Evolutionary conservation across 2,888 invertebrate species (phyloP).

Genomic region (Pandemis cinnamomeana): DNA sequence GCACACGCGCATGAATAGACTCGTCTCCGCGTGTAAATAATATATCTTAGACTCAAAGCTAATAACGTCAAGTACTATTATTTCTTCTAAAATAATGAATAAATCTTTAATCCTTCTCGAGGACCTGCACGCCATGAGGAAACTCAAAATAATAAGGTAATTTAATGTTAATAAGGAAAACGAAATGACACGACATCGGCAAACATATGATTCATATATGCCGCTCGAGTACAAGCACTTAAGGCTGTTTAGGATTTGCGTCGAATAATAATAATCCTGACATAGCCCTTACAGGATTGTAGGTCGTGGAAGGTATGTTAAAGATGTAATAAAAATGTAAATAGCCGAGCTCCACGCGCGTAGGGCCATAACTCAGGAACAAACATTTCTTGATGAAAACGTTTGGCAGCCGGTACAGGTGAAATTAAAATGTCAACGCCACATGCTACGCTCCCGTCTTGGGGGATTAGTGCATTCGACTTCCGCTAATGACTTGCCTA

Average conservation of each 20-base stretch:
- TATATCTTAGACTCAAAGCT: too few species aligned
- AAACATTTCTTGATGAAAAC: conserved; percentile 40
- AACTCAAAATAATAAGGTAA: conserved; percentile 1
- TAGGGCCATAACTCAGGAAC: conserved; percentile 27
- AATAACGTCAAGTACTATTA: not conserved
- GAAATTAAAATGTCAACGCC: conserved; percentile 40
- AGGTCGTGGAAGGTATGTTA: conserved; percentile 25
- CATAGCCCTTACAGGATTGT: conserved; percentile 5
- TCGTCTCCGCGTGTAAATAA: too few species aligned
- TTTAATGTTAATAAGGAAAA: conserved; percentile 17
- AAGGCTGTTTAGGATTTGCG: not conserved
- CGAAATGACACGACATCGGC: not conserved
- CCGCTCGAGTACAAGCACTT: not conserved
- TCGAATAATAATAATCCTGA: conserved; percentile 5
- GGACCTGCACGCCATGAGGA: not conserved
- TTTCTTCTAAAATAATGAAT: not conserved
- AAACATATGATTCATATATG: not conserved
- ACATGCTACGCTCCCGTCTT: conserved; percentile 26
- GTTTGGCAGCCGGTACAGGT: conserved; percentile 35
- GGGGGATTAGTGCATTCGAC: conserved; percentile 31
- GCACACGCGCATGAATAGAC: too few species aligned
- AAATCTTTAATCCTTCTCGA: not conserved
- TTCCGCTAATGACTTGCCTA: conserved; percentile 26
- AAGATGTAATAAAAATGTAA: conserved; percentile 36
- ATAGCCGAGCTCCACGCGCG: conserved; percentile 15